phyloP scores from a whole-genome alignment of 2,113 vertebrate genomes.

The Bucco capensis region DNA sequence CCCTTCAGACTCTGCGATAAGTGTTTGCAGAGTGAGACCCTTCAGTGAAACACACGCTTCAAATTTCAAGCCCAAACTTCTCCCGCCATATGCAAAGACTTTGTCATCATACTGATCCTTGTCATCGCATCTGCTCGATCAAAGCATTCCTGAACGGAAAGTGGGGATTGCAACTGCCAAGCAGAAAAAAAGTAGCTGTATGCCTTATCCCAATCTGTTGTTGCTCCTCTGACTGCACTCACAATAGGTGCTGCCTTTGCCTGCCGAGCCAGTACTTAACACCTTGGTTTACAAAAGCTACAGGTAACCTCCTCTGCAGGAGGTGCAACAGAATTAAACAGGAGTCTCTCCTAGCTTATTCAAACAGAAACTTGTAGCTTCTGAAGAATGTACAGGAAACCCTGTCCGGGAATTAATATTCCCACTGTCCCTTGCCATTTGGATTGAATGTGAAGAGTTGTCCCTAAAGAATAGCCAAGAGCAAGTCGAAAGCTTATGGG shows the following conservation, averaged over 20 bases:
- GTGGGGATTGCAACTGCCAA: conserved; percentile 9
- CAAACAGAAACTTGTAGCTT: neutral
- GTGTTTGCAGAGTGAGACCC: conserved; percentile 1
- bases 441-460: no score
- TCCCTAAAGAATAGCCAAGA: no score
- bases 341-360: neutral
- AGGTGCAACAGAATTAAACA: neutral
- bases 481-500: no score
- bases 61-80: conserved; percentile 51
- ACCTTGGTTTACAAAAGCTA: conserved; percentile 17
- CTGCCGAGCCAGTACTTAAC: conserved; percentile 9
- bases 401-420: neutral
- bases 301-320: conserved; percentile 8
- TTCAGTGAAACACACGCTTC: neutral
- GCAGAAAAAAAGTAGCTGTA: neutral
- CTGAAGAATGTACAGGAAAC: neutral
- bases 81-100: conserved; percentile 39
- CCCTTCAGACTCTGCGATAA: neutral
- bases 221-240: neutral
- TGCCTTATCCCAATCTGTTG: neutral
- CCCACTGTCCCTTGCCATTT: neutral
- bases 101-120: conserved; percentile 35
- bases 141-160: conserved; percentile 38
- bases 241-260: neutral
- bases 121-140: conserved; percentile 50